Percentiles rank a stretch among this genome's conserved stretches.
Evolutionary conservation across 2,888 invertebrate species (phyloP).

Genomic region (Ctena decussata): DNA sequence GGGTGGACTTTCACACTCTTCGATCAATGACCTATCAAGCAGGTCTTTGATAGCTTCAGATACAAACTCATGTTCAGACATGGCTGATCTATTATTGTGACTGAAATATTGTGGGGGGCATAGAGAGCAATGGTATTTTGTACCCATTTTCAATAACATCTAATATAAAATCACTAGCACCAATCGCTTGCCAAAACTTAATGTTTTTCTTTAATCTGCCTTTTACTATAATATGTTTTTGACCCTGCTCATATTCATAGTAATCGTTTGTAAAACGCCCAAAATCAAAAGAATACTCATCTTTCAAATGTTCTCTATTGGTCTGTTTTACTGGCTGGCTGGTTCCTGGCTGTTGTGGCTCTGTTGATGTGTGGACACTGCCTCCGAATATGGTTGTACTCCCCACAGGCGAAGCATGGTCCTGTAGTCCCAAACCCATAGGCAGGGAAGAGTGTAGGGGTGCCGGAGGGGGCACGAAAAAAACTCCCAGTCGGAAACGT

Average conservation of each 20-base stretch:
- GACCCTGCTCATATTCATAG: conserved; percentile 41
- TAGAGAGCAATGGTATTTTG: conserved; percentile 43
- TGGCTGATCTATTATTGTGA: conserved; percentile 40
- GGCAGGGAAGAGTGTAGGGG: not conserved
- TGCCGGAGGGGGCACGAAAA: too few species aligned
- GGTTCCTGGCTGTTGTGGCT: too few species aligned
- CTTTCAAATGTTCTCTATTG: too few species aligned
- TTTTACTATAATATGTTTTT: conserved; percentile 27
- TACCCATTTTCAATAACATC: conserved; percentile 42
- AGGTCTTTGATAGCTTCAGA: conserved; percentile 40
- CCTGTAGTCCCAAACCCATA: not conserved
- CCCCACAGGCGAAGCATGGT: conserved; percentile 12
- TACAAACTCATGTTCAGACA: conserved; percentile 42
- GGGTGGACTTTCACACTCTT: conserved; percentile 9
- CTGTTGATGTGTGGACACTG: not conserved
- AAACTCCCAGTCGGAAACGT: too few species aligned
- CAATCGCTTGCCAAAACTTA: conserved; percentile 41
- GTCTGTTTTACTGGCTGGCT: too few species aligned
- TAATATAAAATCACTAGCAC: conserved; percentile 26
- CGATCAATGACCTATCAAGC: conserved; percentile 17
- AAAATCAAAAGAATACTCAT: conserved; percentile 6
- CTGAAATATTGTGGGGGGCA: not conserved
- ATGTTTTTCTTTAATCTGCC: conserved; percentile 22
- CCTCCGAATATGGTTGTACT: not conserved
- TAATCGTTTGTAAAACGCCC: conserved; percentile 21